Base-by-base conservation (phyloP, 2,797 vertebrate species). In the Lindbergichthys nudifrons region DNA sequence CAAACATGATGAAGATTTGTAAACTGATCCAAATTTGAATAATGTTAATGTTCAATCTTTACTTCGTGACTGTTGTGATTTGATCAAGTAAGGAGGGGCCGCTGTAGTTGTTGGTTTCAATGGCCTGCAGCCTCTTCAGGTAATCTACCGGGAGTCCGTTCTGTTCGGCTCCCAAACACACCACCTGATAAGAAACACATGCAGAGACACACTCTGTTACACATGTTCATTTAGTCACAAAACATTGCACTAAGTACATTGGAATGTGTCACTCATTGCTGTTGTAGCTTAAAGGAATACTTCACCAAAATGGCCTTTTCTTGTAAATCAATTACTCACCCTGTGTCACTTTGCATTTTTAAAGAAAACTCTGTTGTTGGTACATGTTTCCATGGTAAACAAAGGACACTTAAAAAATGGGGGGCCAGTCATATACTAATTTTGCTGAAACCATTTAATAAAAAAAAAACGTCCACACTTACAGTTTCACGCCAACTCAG, bases 91-190 rank as follows among this genome's bases (percentile, higher is more conserved):
- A 0, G 0, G 91, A 87, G 5, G 92, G 84, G 0, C 92, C 92
- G 1, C 53, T 89, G 86, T 94, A 94, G 85, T 86, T 77, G 74
- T 93, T 94, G 51, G 91, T 90, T 15, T 85, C n/a, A 45, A 93
- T 32, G 11, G 79, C 81, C 36, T 87, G 39, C 74, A 94, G 87
- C 23, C 21, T 79, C 78, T 75, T 84, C 65, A 85, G n/a, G 65
- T 93, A 94, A 6, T 89, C 85, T 3, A 3, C 11, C 0, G 93
- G 92, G 36, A 93, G 90, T 74, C 86, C 66, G 1, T 91, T 92
- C 85, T 92, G 88, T 68, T 89, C 65, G 1, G 92, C 93, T 1
- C 93, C 93, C 59, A 85, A 39, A 77, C 89, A 92, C 69, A 94
- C 73, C 63, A 93, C 93, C 93, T 94, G 10, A 42, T 1, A 3